Base-by-base conservation (phyloP, 2,113 vertebrate species). In the Symphodus melops region DNA sequence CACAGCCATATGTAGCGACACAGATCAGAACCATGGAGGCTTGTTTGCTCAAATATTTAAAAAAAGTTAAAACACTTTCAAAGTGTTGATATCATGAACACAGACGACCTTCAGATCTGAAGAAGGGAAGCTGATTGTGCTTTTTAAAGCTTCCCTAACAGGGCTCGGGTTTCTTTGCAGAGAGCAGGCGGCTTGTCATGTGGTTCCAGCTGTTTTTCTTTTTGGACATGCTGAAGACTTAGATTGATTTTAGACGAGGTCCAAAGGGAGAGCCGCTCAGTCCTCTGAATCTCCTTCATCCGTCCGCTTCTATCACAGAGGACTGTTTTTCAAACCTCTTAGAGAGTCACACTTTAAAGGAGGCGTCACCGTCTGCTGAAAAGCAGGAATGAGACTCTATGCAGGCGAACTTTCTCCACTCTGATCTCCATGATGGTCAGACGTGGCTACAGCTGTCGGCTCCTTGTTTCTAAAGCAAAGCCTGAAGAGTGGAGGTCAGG, bases 301-400 rank as follows among this genome's bases (percentile, higher is more conserved):
- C 37, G 20, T 54, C 46, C 33, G 3, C 9, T 64, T 3, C 11
- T 63, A 54, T 70, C 59, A 37, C 44, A 51, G 16, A 41, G 17
- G 51, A 63, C n/a, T 52, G 14, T 42, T 69, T 25, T 2, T 41
- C 5, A 5, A 48, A 63, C 21, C 25, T 63, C 33, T 49, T 42
- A 75, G 55, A 68, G 82, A 56, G 51, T 72, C 41, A 23, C 17
- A 49, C 10, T 77, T 75, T 74, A 23, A 65, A 19, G 33, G 69
- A 69, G 41, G 33, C 19, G 70, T 81, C 76, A 58, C 75, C 73
- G 74, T 52, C 76, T 68, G 41, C 10, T 54, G 49, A 56, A 71
- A 20, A 63, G 36, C 33, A 61, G 20, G 48, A 51, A 51, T 9
- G n/a, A 51, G 19, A 19, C 48, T 51, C 20, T 51, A 19, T 51